phyloP scores from a whole-genome alignment of 2,888 invertebrate species.

The Dioctria linearis region DNA sequence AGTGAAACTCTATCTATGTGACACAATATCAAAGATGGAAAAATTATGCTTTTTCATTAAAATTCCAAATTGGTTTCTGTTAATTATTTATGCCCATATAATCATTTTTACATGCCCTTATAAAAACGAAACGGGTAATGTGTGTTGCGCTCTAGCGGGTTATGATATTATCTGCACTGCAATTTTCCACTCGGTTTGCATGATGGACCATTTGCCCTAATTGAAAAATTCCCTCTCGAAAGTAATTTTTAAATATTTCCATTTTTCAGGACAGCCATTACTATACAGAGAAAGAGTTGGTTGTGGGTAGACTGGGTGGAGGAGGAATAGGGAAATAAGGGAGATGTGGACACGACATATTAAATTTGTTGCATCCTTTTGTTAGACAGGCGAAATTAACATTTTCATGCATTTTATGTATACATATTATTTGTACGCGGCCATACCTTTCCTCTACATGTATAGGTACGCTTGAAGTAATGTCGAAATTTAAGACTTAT shows the following conservation, averaged over 20 bases:
- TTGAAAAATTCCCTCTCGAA: slow-evolving; percentile 43
- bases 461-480: too few species aligned
- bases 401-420: slow-evolving; percentile 32
- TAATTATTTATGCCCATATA: slow-evolving; percentile 27
- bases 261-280: neutral
- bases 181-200: slow-evolving; percentile 39
- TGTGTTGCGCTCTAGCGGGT: slow-evolving; percentile 1
- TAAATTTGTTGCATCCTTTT: neutral
- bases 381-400: slow-evolving; percentile 46
- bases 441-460: too few species aligned
- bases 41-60: slow-evolving; percentile 12
- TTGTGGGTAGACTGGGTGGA: too few species aligned
- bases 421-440: too few species aligned
- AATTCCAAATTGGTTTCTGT: slow-evolving; percentile 28
- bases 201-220: slow-evolving; percentile 35
- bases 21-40: too few species aligned
- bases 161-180: slow-evolving; percentile 41
- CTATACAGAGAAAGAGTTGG: too few species aligned
- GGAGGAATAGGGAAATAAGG: neutral
- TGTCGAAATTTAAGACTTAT: too few species aligned
- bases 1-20: too few species aligned
- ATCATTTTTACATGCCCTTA: slow-evolving; percentile 15
- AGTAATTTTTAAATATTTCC: slow-evolving; percentile 35
- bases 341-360: neutral
- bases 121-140: neutral